Base-by-base conservation (phyloP, 2,888 invertebrate genomes). In the Melieria omissa region DNA sequence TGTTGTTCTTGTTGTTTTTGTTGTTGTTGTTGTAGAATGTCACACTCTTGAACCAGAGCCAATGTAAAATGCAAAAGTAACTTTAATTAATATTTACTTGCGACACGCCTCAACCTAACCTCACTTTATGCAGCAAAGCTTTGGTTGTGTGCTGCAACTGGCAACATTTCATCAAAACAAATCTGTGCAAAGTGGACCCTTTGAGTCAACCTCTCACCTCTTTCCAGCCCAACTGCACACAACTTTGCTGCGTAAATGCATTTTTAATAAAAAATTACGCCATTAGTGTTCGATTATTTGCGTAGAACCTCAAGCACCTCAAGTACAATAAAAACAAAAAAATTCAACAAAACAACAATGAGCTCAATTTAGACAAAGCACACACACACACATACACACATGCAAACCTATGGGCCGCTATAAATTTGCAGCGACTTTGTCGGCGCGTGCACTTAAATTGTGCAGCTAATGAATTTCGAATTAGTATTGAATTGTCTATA, bases 201-300 rank as follows among this genome's bases (percentile, higher is more conserved):
- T 29, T 29, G 29, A 29, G 29, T 29, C 29, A 3, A 29, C n/a
- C n/a, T 29, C 29, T 29, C 29, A 29, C 29, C 16, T 16, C 1
- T 16, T 16, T 16, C 2, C 29, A 29, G 29, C 29, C 29, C 29
- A 29, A 29, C 29, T 29, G 29, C 29, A 29, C 29, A 29, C 29
- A 29, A 58, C 58, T 47, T 58, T 47, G 57, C 2, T 45, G 66
- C 58, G 52, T 60, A 67, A 67, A 60, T 67, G 60, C 52, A 67
- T 52, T 67, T 60, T 67, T 49, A 67, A 60, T 60, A 60, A 67
- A 49, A 62, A 52, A 67, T 67, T 67, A 67, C 67, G 41, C 42
- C 66, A 66, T 67, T 46, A 49, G 14, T n/a, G 60, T 57, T 46
- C 60, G 60, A 60, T 60, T 67, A 60, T 54, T 42, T 42, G 42